phyloP scores from a whole-genome alignment of 2,797 vertebrate genomes.

The Pitangus sulphuratus region DNA sequence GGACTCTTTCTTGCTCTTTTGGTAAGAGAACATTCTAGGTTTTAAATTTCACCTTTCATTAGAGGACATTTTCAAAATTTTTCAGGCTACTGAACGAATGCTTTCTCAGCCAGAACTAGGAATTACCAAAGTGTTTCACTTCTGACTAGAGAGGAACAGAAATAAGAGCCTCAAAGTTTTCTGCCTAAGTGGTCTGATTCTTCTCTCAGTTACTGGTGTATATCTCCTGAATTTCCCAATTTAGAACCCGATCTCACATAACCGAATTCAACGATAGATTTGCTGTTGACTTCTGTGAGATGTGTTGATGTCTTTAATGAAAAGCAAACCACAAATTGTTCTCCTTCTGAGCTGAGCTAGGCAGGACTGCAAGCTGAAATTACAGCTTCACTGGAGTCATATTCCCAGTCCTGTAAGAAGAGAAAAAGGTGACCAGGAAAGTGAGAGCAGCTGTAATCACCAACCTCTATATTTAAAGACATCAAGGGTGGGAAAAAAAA shows the following conservation, averaged over 20 bases:
- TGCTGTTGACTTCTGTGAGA: neutral
- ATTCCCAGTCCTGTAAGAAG: neutral
- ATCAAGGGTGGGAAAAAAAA: neutral
- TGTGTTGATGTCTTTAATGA: neutral
- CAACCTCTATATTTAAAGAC: neutral
- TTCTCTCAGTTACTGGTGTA: neutral
- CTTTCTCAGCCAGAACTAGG: neutral
- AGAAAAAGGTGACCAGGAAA: neutral
- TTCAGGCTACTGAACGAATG: neutral
- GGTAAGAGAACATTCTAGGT: neutral
- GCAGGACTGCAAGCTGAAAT: slow-evolving; percentile 13
- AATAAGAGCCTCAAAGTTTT: neutral
- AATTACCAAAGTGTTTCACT: neutral
- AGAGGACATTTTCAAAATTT: neutral
- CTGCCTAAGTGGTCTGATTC: neutral
- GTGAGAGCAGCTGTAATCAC: neutral
- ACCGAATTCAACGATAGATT: neutral
- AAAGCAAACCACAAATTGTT: neutral
- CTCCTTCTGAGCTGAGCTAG: neutral
- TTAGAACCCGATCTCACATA: neutral
- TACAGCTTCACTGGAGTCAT: neutral
- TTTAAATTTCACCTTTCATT: neutral
- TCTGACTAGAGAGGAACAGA: neutral
- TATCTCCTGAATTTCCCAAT: neutral
- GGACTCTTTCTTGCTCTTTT: neutral